phyloP scores from a whole-genome alignment of 1,140 invertebrate species.

The Nebria ingens region DNA sequence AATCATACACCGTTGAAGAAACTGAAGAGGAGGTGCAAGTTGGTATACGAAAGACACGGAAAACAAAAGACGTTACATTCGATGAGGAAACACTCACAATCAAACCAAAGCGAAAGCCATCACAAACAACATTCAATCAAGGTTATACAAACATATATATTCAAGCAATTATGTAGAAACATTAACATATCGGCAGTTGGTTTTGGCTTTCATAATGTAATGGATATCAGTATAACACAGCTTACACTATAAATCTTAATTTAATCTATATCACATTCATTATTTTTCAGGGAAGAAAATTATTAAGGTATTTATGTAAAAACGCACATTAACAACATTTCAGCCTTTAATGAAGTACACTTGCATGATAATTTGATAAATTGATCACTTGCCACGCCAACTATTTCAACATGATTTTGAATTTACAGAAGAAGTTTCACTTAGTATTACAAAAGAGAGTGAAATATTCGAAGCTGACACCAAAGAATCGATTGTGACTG shows the following conservation, averaged over 20 bases:
- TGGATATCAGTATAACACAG: too few relatives aligned
- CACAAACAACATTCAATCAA: constrained; percentile 50
- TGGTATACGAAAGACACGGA: constrained; percentile 34
- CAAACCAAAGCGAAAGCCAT: constrained; percentile 48
- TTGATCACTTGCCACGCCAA: background rate
- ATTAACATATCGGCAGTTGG: too few relatives aligned
- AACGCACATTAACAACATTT: background rate
- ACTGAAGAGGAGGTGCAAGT: constrained; percentile 43
- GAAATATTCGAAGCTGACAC: constrained; percentile 41
- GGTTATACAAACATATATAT: too few relatives aligned
- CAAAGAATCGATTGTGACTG: constrained; percentile 25
- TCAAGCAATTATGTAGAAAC: too few relatives aligned
- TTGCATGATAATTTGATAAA: background rate
- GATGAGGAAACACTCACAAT: constrained; percentile 52
- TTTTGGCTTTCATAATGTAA: too few relatives aligned
- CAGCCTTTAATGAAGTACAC: background rate
- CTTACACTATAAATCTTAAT: too few relatives aligned
- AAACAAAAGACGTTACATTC: constrained; percentile 35
- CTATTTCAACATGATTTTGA: too few relatives aligned
- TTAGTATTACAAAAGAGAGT: constrained; percentile 46
- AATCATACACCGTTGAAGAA: constrained; percentile 45
- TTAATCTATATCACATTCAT: too few relatives aligned
- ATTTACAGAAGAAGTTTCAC: constrained; percentile 42
- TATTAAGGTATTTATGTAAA: too few relatives aligned
- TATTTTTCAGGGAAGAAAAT: too few relatives aligned